phyloP scores from a whole-genome alignment of 2,113 vertebrate species.

The Micromys minutus region DNA sequence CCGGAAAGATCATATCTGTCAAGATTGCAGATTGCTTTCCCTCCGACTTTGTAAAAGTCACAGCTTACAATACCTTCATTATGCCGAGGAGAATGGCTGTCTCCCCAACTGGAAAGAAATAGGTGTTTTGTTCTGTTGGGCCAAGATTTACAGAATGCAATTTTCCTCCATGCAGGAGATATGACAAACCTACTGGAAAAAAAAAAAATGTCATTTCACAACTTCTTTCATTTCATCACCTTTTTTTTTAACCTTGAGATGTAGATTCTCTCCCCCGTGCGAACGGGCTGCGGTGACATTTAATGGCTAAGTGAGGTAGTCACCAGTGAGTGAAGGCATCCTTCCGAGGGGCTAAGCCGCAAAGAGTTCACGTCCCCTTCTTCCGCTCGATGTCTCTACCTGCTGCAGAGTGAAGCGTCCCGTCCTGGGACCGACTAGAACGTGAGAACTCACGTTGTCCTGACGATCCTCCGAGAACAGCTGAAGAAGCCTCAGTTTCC shows the following conservation, averaged over 20 bases:
- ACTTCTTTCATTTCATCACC: slow-evolving; percentile 85
- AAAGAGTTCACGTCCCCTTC: slow-evolving; percentile 53
- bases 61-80: slow-evolving; percentile 87
- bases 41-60: slow-evolving; percentile 87
- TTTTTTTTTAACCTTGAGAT: slow-evolving; percentile 81
- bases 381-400: background rate
- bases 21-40: slow-evolving; percentile 88
- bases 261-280: slow-evolving; percentile 80
- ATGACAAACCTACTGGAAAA: slow-evolving; percentile 83
- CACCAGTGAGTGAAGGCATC: slow-evolving; percentile 65
- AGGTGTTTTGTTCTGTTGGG: slow-evolving; percentile 87
- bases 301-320: slow-evolving; percentile 84
- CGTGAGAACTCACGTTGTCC: rapidly evolving
- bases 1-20: slow-evolving; percentile 88
- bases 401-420: rapidly evolving
- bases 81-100: slow-evolving; percentile 84
- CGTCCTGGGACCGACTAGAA: background rate
- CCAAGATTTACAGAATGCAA: slow-evolving; percentile 89
- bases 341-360: slow-evolving; percentile 39
- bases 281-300: slow-evolving; percentile 83
- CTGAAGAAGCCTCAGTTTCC: background rate
- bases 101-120: slow-evolving; percentile 87
- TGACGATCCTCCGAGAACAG: too few species aligned
- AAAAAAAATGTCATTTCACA: slow-evolving; percentile 87
- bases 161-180: slow-evolving; percentile 85